Evolutionary conservation across 2,113 vertebrate genomes (phyloP).

Genomic region (Periophthalmodon schlosseri): DNA sequence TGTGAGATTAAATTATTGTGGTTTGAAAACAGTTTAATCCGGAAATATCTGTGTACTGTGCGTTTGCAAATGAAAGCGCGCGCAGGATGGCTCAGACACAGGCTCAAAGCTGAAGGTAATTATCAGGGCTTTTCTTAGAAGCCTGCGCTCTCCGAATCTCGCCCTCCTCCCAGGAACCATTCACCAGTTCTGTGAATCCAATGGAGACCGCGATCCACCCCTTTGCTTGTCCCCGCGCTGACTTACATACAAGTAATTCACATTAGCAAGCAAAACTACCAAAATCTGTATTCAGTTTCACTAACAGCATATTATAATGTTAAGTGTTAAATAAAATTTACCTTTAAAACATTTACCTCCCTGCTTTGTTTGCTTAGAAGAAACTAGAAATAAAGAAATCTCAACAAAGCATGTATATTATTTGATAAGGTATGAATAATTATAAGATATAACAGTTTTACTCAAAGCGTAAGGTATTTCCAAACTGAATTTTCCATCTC

Average conservation of each 20-base stretch:
- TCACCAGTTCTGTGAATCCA: constrained; percentile 77
- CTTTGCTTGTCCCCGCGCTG: constrained; percentile 64
- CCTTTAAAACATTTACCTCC: not conserved
- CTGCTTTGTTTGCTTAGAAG: not conserved
- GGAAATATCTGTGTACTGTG: constrained; percentile 15
- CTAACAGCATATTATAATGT: not conserved
- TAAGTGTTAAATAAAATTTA: not conserved
- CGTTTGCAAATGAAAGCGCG: constrained; percentile 32
- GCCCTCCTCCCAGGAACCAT: constrained; percentile 79
- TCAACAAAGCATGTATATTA: not conserved
- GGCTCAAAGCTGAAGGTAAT: constrained; percentile 81
- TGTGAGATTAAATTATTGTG: constrained; percentile 5
- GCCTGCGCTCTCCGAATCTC: constrained; percentile 73
- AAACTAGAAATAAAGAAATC: not conserved
- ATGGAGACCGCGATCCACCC: constrained; percentile 74
- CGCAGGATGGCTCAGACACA: constrained; percentile 58
- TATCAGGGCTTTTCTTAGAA: constrained; percentile 82
- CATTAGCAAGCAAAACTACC: constrained; percentile 55
- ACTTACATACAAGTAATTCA: constrained; percentile 62
- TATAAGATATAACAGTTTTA: not conserved
- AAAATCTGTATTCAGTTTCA: not conserved
- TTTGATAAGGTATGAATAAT: not conserved
- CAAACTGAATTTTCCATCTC: constrained; percentile 16
- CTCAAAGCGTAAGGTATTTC: not conserved
- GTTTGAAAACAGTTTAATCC: constrained; percentile 34